phyloP scores from a whole-genome alignment of 2,113 vertebrate genomes.

The Melierax canorus region DNA sequence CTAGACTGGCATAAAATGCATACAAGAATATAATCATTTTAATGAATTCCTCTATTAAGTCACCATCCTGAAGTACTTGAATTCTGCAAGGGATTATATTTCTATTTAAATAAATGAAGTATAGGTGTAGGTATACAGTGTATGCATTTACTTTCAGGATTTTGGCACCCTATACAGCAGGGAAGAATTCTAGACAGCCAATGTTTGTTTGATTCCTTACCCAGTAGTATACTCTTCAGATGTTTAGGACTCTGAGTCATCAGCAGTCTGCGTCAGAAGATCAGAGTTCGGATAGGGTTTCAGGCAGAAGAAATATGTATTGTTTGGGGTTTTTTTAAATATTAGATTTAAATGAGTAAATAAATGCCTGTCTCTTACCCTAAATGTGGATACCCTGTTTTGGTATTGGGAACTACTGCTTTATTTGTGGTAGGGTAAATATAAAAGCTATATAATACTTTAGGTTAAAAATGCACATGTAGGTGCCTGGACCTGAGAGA shows the following conservation, averaged over 20 bases:
- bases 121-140: neutral
- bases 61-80: neutral
- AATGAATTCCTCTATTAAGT: neutral
- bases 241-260: neutral
- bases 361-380: neutral
- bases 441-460: neutral
- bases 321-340: neutral
- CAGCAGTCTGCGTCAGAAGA: neutral
- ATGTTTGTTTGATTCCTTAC: neutral
- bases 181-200: neutral
- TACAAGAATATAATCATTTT: neutral
- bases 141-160: neutral
- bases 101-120: neutral
- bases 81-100: slow-evolving; percentile 4
- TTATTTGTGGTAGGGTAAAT: neutral
- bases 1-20: neutral
- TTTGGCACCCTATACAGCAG: neutral
- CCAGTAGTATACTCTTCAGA: neutral
- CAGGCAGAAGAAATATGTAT: neutral
- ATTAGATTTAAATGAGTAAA: neutral
- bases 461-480: neutral
- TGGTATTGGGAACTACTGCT: neutral
- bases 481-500: neutral
- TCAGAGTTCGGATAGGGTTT: neutral
- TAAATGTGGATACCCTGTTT: neutral